phyloP scores from a whole-genome alignment of 2,888 invertebrate genomes.

The Erebia epiphron region DNA sequence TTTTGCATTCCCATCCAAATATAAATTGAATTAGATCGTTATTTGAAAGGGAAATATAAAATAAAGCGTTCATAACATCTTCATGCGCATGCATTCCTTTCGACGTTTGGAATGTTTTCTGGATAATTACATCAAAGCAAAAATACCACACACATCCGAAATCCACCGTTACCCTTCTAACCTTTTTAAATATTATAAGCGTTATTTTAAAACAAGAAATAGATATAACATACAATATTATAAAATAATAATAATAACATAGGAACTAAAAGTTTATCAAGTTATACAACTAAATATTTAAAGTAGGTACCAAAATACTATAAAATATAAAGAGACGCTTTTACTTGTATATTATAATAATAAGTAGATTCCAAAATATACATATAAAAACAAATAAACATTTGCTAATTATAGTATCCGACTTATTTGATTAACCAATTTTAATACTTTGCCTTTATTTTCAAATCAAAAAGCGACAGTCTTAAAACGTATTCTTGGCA shows the following conservation, averaged over 20 bases:
- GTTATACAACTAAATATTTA: not conserved
- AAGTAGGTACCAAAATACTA: too few relatives aligned
- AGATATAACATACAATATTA: not conserved
- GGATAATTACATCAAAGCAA: conserved; percentile 4
- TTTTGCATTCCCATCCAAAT: not conserved
- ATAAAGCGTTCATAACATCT: not conserved
- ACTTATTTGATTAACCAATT: not conserved
- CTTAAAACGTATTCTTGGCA: conserved; percentile 24
- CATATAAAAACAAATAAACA: not conserved
- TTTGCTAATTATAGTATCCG: not conserved
- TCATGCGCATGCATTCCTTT: conserved; percentile 33
- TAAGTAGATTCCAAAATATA: too few relatives aligned
- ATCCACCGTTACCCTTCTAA: conserved; percentile 2
- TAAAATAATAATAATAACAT: not conserved
- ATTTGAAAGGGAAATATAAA: not conserved
- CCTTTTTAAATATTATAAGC: conserved; percentile 1
- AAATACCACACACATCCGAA: conserved; percentile 13
- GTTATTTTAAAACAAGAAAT: not conserved
- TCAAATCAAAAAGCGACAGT: conserved; percentile 24
- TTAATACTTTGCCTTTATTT: not conserved
- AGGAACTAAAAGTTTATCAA: not conserved
- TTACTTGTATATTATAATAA: too few relatives aligned
- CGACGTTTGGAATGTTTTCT: not conserved
- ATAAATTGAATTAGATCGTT: not conserved
- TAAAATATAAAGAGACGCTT: too few relatives aligned